A percentile compares a stretch with the other conserved stretches of the same genome.
phyloP scores from a whole-genome alignment of 2,888 invertebrate species.

The Chloroclystis v-ata region DNA sequence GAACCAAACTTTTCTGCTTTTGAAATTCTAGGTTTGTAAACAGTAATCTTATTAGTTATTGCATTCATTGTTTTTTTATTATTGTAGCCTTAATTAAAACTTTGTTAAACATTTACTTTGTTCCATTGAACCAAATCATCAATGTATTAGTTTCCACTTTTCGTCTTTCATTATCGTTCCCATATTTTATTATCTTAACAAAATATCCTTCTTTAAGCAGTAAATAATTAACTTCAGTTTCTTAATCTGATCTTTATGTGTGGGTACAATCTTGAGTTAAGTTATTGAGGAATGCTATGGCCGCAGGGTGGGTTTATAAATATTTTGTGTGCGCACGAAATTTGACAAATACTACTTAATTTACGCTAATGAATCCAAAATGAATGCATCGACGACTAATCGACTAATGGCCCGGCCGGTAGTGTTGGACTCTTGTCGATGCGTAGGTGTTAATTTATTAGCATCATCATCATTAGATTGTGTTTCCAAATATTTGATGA shows the following conservation, averaged over 20 bases:
- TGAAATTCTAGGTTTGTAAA: not conserved
- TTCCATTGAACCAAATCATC: no score
- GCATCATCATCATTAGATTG: conserved; percentile 7
- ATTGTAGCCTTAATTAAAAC: no score
- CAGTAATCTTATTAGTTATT: no score
- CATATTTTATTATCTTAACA: not conserved
- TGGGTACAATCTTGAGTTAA: conserved; percentile 47
- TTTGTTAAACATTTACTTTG: no score
- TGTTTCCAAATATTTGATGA: conserved; percentile 1
- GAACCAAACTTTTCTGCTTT: not conserved
- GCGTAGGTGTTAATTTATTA: conserved; percentile 20
- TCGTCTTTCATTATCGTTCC: no score
- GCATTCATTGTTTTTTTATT: no score
- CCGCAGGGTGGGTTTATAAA: conserved; percentile 61
- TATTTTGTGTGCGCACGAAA: conserved; percentile 64
- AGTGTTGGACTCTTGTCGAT: conserved; percentile 46
- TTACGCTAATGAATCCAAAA: conserved; percentile 73
- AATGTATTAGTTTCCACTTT: no score
- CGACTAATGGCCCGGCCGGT: conserved; percentile 49
- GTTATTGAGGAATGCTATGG: conserved; percentile 51
- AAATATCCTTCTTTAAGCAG: conserved; percentile 32
- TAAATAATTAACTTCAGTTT: conserved; percentile 40
- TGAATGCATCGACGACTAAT: conserved; percentile 64
- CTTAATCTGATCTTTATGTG: conserved; percentile 43
- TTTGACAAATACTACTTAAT: conserved; percentile 77